phyloP scores from a whole-genome alignment of 1,140 invertebrate genomes.

The Patella vulgata region DNA sequence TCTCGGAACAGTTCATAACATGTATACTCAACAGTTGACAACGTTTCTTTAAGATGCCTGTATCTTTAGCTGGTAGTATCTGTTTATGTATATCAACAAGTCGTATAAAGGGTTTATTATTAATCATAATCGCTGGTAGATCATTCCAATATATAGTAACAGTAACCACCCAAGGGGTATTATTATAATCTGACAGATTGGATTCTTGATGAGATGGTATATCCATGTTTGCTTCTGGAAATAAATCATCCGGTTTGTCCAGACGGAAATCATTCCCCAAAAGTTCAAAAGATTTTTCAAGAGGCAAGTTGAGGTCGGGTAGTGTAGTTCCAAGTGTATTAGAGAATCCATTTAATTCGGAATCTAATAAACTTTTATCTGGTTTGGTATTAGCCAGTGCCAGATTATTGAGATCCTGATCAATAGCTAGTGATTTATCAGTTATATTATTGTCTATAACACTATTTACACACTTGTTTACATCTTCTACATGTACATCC shows the following conservation, averaged over 20 bases:
- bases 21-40: conserved; percentile 61
- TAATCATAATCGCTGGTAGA: conserved; percentile 62
- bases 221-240: conserved; percentile 6
- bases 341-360: conserved; percentile 2
- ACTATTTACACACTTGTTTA: too few relatives aligned
- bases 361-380: conserved; percentile 17
- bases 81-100: conserved; percentile 66
- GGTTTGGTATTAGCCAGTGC: not conserved
- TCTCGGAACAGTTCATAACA: conserved; percentile 63
- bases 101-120: conserved; percentile 57
- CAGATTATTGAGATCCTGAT: too few relatives aligned
- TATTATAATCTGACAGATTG: conserved; percentile 26
- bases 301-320: conserved; percentile 11
- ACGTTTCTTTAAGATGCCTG: conserved; percentile 65
- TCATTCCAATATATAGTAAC: conserved; percentile 65
- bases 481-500: too few relatives aligned
- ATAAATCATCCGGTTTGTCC: conserved; percentile 13
- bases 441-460: too few relatives aligned
- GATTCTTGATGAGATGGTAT: conserved; percentile 10
- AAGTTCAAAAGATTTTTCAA: conserved; percentile 36
- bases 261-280: conserved; percentile 37
- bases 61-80: conserved; percentile 65
- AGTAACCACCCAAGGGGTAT: conserved; percentile 59
- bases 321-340: not conserved
- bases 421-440: too few relatives aligned